phyloP scores from a whole-genome alignment of 2,113 vertebrate species.

The Jacana jacana region DNA sequence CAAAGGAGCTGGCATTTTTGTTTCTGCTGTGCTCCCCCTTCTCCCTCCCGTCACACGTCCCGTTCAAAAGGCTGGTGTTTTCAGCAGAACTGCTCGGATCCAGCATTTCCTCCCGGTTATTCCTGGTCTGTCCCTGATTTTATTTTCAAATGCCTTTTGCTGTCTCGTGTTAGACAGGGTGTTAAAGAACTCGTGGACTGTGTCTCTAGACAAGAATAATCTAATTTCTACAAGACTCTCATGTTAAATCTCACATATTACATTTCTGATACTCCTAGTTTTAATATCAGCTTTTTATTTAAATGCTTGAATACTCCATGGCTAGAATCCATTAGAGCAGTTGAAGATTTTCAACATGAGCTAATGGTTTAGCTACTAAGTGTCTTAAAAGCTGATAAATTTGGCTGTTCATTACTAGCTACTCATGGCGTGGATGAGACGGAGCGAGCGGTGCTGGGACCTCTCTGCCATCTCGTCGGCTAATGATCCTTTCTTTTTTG shows the following conservation, averaged over 20 bases:
- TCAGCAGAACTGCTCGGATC: background rate
- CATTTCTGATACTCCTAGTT: background rate
- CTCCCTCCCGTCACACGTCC: background rate
- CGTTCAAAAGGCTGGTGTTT: accelerated
- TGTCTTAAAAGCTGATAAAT: background rate
- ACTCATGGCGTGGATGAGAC: background rate
- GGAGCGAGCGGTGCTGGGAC: background rate
- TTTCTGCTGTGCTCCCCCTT: no score
- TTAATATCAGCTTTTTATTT: background rate
- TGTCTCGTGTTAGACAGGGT: background rate
- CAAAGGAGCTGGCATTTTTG: background rate
- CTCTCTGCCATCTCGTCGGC: background rate
- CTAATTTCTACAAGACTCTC: background rate
- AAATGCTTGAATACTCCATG: background rate
- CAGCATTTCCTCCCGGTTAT: background rate
- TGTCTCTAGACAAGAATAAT: background rate
- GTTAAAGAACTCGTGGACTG: background rate
- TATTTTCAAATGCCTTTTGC: background rate
- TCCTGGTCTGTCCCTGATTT: background rate
- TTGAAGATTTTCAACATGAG: background rate
- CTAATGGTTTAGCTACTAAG: background rate
- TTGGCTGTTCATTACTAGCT: background rate
- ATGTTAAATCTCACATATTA: background rate
- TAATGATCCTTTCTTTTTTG: background rate
- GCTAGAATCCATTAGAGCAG: background rate